Conservation (phyloP, 37 sponge, comb jelly and placozoan genomes). For the Axinella damicornis region DNA sequence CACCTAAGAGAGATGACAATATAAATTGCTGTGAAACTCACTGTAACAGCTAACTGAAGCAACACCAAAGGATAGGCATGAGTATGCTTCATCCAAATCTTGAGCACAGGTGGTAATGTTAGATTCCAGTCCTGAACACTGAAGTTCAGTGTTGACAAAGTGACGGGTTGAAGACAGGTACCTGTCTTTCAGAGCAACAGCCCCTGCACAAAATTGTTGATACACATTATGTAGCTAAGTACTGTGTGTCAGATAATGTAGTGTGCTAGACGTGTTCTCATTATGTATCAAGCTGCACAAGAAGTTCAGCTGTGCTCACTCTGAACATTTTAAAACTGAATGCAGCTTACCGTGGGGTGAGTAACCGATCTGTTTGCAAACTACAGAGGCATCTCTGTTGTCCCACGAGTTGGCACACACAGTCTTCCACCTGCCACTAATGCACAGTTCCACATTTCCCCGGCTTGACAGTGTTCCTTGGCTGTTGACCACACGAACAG, state of each 20-base stretch:
- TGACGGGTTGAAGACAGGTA: neutral
- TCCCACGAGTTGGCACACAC: neutral
- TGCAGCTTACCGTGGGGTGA: neutral
- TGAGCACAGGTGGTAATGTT: neutral
- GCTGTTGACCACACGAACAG: slow-evolving; percentile 9
- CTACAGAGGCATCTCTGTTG: neutral
- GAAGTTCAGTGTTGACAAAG: neutral
- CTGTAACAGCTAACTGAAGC: neutral
- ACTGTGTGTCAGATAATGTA: too few species aligned
- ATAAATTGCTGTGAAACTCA: neutral
- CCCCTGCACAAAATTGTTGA: neutral
- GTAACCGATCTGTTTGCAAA: slow-evolving; percentile 14
- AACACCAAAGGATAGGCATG: neutral
- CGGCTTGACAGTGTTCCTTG: neutral
- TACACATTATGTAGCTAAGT: too few species aligned
- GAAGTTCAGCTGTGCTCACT: too few species aligned
- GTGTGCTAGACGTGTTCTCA: too few species aligned
- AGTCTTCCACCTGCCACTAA: slow-evolving; percentile 24
- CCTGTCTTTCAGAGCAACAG: neutral
- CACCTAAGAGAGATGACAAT: too few species aligned
- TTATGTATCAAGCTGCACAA: too few species aligned
- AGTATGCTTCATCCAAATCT: neutral
- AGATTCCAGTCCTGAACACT: neutral
- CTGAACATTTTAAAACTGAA: neutral
- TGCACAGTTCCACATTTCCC: slow-evolving; percentile 17